Evolutionary conservation across 2,888 invertebrate species (phyloP), one percentile per base, ranked within the genome.

Genomic region (Eudemis profundana): DNA sequence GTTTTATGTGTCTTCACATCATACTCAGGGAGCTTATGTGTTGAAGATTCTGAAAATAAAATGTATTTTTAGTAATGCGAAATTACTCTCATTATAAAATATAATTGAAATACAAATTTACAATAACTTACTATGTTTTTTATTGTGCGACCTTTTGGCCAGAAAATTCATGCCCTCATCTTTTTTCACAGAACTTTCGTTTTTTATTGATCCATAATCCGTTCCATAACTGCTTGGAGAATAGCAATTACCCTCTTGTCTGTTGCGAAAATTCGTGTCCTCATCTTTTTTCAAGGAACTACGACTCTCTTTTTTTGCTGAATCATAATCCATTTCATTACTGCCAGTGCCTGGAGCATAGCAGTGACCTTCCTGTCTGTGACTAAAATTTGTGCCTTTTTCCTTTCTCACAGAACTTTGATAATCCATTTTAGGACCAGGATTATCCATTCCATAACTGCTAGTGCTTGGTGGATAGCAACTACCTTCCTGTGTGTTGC

Each of bases 1-100:
- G 64, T 56, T 7, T 61, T 70, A 49, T 76, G 66, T 0, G 61
- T 73, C 3, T 29, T 10, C 0, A 50, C 36, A 33, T 74, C 68
- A 46, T 68, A 72, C 46, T 69, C 62, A 5, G 67, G 67, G 4
- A 68, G 14, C 57, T 68, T 62, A 53, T 3, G n/a, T 36, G 27
- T 40, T 10, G 29, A 2, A 1, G 23, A 23, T 47, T 65, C 60
- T 65, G 65, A 40, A 65, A 63, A 42, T 7, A 4, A 46, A 62
- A 27, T 12, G 0, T 8, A 15, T 17, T 33, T 4, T 53, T 15
- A 40, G 19, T 14, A 33, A 21, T 19, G 23, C 14, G n/a, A 8
- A 7, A 33, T 33, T 8, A 33, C n/a, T n/a, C n/a, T n/a, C n/a
- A 33, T 7, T 4, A 33, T 33, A 10, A 33, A 10, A 33, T 33